These are phyloP conservation scores for Sminthurides bifidus DNA, from an alignment of 1,140 invertebrate genomes.

Conservation along the genomic window DNA sequence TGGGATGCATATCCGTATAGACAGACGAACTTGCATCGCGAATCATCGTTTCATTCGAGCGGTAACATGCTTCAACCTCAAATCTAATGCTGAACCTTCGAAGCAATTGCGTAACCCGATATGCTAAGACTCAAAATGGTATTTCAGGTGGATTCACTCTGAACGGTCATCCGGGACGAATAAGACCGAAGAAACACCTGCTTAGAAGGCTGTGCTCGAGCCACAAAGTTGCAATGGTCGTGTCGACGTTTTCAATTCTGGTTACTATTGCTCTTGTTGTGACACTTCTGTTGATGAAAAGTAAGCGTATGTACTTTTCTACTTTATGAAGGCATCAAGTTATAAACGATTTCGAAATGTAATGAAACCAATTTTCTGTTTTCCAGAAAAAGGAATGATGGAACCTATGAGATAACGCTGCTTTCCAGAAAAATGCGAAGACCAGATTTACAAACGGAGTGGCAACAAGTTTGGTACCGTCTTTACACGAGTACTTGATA, in stretches of 20 bases:
- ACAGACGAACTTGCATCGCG: constrained; percentile 16
- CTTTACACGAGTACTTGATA: too few relatives aligned
- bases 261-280: constrained; percentile 30
- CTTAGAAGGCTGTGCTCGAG: constrained; percentile 29
- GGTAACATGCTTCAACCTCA: constrained; percentile 10
- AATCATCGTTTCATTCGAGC: constrained; percentile 25
- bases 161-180: constrained; percentile 21
- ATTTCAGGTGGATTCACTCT: constrained; percentile 28
- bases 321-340: background rate
- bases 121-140: background rate
- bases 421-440: too few relatives aligned
- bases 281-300: constrained; percentile 32
- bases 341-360: too few relatives aligned
- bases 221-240: constrained; percentile 31
- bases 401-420: constrained; percentile 25
- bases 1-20: constrained; percentile 19
- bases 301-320: constrained; percentile 12
- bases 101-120: background rate
- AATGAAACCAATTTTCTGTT: background rate
- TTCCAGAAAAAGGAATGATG: constrained; percentile 30
- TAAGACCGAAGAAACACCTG: constrained; percentile 18
- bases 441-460: too few relatives aligned
- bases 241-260: constrained; percentile 31
- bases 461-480: too few relatives aligned
- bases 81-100: background rate